A percentile compares a stretch with the other conserved stretches of the same genome.
Evolutionary conservation across 92 coral and sea anemone species (phyloP).

Genomic region (Ricordea florida): DNA sequence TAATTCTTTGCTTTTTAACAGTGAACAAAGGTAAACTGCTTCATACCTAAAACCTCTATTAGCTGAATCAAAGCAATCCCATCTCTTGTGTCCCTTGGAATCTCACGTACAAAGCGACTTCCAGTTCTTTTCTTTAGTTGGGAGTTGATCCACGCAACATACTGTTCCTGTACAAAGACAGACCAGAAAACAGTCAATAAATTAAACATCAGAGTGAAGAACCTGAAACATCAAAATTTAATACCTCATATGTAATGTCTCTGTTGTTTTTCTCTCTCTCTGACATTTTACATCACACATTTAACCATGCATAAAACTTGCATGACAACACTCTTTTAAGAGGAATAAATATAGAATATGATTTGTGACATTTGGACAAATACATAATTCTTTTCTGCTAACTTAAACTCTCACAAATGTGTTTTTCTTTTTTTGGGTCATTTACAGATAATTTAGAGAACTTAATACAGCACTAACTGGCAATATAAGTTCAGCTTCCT

Average conservation of each 20-base stretch:
- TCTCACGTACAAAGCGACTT: slow-evolving; percentile 84
- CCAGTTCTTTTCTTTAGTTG: slow-evolving; percentile 93
- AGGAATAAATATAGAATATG: too few relatives aligned
- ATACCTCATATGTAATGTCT: not conserved
- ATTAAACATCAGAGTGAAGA: not conserved
- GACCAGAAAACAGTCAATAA: not conserved
- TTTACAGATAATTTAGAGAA: too few relatives aligned
- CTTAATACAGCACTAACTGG: too few relatives aligned
- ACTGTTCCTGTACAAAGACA: slow-evolving; percentile 81
- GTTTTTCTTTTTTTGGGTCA: too few relatives aligned
- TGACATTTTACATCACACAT: not conserved
- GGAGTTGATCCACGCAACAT: slow-evolving; percentile 98
- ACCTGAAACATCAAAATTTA: not conserved
- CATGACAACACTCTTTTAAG: not conserved
- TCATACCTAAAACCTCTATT: slow-evolving; percentile 94
- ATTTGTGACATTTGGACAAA: too few relatives aligned
- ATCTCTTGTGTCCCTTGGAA: slow-evolving; percentile 95
- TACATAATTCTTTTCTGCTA: too few relatives aligned
- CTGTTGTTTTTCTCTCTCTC: slow-evolving; percentile 2
- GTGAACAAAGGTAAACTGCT: not conserved
- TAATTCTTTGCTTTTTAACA: too few relatives aligned
- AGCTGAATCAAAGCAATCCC: slow-evolving; percentile 94
- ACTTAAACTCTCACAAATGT: too few relatives aligned
- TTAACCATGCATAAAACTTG: not conserved
- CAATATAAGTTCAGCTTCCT: too few relatives aligned